phyloP scores from a whole-genome alignment of 2,113 vertebrate species.

The Zootoca vivipara region DNA sequence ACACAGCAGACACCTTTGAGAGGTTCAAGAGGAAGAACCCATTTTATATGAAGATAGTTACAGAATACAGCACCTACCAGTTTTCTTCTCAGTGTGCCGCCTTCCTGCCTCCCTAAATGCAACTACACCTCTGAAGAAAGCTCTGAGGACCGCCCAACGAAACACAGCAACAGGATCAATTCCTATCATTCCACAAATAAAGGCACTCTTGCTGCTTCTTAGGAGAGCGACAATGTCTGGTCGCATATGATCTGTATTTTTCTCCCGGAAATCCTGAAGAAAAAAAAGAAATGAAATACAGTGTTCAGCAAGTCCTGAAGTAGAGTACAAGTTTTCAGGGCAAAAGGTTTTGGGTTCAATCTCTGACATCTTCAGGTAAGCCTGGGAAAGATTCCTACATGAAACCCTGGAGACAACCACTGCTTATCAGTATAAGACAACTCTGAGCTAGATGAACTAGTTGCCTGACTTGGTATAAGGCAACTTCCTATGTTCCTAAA shows the following conservation, averaged over 20 bases:
- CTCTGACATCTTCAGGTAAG: background rate
- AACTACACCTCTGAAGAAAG: conserved; percentile 93
- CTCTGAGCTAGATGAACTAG: background rate
- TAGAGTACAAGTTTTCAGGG: background rate
- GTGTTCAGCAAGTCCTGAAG: background rate
- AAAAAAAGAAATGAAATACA: background rate
- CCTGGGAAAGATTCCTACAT: background rate
- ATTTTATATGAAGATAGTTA: background rate
- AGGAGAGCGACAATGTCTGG: conserved; percentile 95
- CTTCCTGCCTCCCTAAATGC: conserved; percentile 92
- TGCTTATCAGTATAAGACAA: background rate
- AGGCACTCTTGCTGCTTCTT: conserved; percentile 93
- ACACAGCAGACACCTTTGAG: background rate
- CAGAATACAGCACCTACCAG: conserved; percentile 77
- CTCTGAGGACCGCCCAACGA: conserved; percentile 94
- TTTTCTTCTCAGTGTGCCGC: conserved; percentile 84
- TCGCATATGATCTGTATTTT: conserved; percentile 98
- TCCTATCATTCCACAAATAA: conserved; percentile 93
- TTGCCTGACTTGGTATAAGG: background rate
- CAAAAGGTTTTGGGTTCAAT: background rate
- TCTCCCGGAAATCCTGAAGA: conserved; percentile 94
- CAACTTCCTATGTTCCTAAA: background rate
- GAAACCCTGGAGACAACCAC: background rate
- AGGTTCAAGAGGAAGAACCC: background rate
- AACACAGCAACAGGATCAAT: conserved; percentile 93